Conservation (phyloP, 1,140 invertebrate species). For the Micrasema minimum region DNA sequence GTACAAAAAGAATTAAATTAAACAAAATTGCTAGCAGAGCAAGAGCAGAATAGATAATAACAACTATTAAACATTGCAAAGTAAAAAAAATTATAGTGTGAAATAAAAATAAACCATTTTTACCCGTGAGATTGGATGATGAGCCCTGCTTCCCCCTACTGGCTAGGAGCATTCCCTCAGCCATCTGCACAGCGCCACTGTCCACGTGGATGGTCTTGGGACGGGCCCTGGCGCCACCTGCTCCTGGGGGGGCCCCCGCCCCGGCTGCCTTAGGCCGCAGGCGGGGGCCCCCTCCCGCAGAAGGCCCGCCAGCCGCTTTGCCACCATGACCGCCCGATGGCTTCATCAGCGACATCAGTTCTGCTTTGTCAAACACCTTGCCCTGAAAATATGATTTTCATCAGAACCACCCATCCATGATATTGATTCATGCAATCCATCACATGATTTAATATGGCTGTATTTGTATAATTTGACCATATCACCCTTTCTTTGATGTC, state of each 20-base stretch:
- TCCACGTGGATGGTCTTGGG: conserved; percentile 91
- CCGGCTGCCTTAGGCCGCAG: conserved; percentile 40
- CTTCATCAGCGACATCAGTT: conserved; percentile 72
- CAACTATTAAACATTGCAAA: too few species aligned
- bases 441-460: too few species aligned
- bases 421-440: too few species aligned
- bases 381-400: conserved; percentile 70
- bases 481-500: too few species aligned
- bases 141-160: conserved; percentile 83
- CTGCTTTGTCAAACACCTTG: conserved; percentile 78
- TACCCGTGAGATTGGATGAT: conserved; percentile 83
- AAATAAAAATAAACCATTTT: conserved; percentile 8
- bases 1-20: too few species aligned
- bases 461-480: too few species aligned
- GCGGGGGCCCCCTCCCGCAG: conserved; percentile 55
- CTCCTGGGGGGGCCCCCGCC: conserved; percentile 50
- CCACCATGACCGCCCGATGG: conserved; percentile 31
- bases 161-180: conserved; percentile 78
- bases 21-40: too few species aligned
- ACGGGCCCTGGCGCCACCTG: conserved; percentile 73
- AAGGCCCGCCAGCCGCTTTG: conserved; percentile 7
- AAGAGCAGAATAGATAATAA: too few species aligned
- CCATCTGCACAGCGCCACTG: conserved; percentile 77
- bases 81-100: neutral
- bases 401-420: too few species aligned